Evolutionary conservation across 1,140 invertebrate species (phyloP), one percentile per base, ranked within the genome.

Genomic region (Hycleus cichorii): DNA sequence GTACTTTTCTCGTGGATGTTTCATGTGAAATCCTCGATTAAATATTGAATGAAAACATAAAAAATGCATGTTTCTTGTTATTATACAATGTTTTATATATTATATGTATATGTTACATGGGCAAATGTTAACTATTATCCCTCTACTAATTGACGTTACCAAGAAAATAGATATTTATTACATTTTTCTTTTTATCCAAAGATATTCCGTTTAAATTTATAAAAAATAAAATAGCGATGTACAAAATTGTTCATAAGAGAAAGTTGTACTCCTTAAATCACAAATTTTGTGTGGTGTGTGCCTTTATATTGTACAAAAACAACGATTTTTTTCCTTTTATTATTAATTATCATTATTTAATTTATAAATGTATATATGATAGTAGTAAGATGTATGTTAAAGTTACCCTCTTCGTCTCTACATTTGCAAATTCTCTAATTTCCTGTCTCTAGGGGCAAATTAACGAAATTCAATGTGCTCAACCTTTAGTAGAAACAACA

Each of bases 221-320:
- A 59, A 42, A 59, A 53, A 46, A 53, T 53, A 55, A 47, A 45
- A 47, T 52, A 57, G 49, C n/a, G 56, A 55, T 47, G 58, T 60
- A 60, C 51, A 63, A 65, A 65, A 65, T 63, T 59, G 48, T 63
- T 63, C 57, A 61, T 50, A 49, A 61, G 52, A 57, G 18, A 18
- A 18, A 57, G 56, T 61, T 61, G 52, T 57, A 47, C 54, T 56
- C 54, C 47, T 53, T 61, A 40, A 47, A 50, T 59, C 54, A 58
- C 59, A 53, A 50, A 32, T 39, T 61, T 43, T 38, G 47, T 58
- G 56, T 61, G 48, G 59, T 64, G 52, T 61, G 64, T 64, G 64
- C 60, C 62, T 64, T 64, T 64, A 62, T 56, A 64, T 64, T 62
- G 62, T 66, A 64, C 59, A 65, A 61, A 60, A 66, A 64, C 59